A percentile compares a stretch with the other conserved stretches of the same genome.
phyloP scores from a whole-genome alignment of 2,797 vertebrate species.

The Tangara arthus region DNA sequence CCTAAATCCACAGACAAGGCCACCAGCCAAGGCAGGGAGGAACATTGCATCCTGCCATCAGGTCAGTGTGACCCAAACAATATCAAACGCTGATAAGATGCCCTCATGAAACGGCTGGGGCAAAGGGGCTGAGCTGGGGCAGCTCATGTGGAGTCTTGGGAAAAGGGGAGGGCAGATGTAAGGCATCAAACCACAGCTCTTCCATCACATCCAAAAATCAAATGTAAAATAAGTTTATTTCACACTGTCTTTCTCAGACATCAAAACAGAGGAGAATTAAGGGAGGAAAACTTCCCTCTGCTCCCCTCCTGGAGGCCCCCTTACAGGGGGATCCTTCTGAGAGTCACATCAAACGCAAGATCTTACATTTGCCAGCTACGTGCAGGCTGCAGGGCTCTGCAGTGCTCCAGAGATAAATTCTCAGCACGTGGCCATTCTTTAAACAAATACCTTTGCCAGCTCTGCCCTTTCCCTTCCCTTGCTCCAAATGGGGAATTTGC shows the following conservation, averaged over 20 bases:
- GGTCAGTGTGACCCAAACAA: slow-evolving; percentile 21
- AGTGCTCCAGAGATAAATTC: neutral
- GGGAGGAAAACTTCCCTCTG: neutral
- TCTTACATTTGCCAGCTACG: neutral
- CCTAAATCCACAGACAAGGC: slow-evolving; percentile 25
- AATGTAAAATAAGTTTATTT: neutral
- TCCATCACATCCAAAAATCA: neutral
- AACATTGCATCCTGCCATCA: neutral
- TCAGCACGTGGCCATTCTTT: neutral
- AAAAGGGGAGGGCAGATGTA: neutral
- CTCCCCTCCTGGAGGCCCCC: neutral
- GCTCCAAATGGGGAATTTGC: neutral
- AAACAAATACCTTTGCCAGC: neutral
- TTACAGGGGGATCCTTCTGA: neutral
- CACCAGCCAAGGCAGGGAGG: slow-evolving; percentile 4
- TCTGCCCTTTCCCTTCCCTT: neutral
- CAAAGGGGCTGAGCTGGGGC: neutral
- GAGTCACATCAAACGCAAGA: neutral
- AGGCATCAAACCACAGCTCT: neutral
- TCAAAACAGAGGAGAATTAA: neutral
- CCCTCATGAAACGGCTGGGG: neutral
- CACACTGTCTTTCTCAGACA: neutral
- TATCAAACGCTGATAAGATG: slow-evolving; percentile 14
- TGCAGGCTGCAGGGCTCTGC: neutral
- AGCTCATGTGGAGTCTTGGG: neutral